Conservation (phyloP, 2,797 vertebrate genomes). For the Epinephelus coioides region DNA sequence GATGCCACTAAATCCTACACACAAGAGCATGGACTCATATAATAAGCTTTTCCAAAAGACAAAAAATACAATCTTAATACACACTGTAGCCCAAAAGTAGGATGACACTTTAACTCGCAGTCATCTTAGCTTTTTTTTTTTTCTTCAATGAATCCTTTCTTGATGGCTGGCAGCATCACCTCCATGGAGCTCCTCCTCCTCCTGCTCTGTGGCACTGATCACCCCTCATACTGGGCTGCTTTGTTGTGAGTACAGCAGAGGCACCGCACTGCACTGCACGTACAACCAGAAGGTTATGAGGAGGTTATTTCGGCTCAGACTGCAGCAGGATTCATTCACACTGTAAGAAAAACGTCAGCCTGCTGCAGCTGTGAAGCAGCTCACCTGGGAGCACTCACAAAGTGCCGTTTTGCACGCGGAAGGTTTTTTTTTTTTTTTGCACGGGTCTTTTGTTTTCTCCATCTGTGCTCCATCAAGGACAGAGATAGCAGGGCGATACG, state of each 20-base stretch:
- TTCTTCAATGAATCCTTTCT: not conserved
- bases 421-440: not conserved
- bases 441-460: constrained; percentile 61
- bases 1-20: too few species aligned
- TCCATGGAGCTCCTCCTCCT: constrained; percentile 47
- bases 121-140: not conserved
- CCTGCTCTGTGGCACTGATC: constrained; percentile 58
- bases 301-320: constrained; percentile 68
- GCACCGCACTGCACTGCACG: constrained; percentile 38
- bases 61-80: too few species aligned
- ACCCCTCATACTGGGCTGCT: constrained; percentile 52
- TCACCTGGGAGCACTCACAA: not conserved
- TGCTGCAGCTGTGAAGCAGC: constrained; percentile 1
- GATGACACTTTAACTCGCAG: not conserved
- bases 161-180: not conserved
- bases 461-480: constrained; percentile 61
- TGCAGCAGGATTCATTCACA: constrained; percentile 54
- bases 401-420: constrained; percentile 15
- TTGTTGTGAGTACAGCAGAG: constrained; percentile 57
- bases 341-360: not conserved
- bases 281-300: constrained; percentile 74
- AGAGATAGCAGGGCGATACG: constrained; percentile 38
- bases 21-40: too few species aligned
- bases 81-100: not conserved
- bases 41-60: too few species aligned